A percentile compares a stretch with the other conserved stretches of the same genome.
Conservation (phyloP, 1,140 invertebrate genomes). For the Hormaphis cornu region DNA sequence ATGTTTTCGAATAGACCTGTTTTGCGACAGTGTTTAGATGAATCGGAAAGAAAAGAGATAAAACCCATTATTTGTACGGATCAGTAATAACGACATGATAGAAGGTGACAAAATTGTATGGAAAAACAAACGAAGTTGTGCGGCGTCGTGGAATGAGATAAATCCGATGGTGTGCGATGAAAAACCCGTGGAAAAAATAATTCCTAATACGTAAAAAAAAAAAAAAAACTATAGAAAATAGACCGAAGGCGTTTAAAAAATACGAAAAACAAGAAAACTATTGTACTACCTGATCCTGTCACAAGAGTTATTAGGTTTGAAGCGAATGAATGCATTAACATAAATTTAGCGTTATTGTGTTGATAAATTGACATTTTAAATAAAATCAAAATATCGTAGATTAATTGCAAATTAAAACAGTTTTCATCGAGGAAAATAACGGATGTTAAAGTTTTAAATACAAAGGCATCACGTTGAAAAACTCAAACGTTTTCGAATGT, state of each 20-base stretch:
- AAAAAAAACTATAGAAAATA: neutral
- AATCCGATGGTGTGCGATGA: neutral
- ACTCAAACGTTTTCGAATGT: too few species aligned
- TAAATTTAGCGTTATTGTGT: neutral
- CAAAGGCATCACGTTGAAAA: too few species aligned
- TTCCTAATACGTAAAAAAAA: neutral
- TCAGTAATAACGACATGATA: neutral
- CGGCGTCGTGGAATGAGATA: slow-evolving; percentile 11
- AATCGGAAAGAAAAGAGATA: too few species aligned
- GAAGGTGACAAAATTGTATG: neutral
- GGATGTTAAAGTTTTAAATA: too few species aligned
- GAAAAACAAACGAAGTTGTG: neutral
- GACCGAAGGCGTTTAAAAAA: neutral
- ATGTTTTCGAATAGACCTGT: neutral
- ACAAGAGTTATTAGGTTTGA: neutral
- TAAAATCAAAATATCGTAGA: too few species aligned
- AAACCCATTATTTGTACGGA: neutral
- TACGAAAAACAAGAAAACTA: neutral
- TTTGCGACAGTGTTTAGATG: too few species aligned
- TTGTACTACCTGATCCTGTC: neutral
- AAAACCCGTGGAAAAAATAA: neutral
- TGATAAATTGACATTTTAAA: too few species aligned
- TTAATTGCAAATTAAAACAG: too few species aligned
- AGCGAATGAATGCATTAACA: neutral
- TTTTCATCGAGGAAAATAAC: too few species aligned